These are phyloP conservation scores for Willowsia nigromaculata DNA, from an alignment of 2,888 invertebrate species.

Conservation along the genomic window DNA sequence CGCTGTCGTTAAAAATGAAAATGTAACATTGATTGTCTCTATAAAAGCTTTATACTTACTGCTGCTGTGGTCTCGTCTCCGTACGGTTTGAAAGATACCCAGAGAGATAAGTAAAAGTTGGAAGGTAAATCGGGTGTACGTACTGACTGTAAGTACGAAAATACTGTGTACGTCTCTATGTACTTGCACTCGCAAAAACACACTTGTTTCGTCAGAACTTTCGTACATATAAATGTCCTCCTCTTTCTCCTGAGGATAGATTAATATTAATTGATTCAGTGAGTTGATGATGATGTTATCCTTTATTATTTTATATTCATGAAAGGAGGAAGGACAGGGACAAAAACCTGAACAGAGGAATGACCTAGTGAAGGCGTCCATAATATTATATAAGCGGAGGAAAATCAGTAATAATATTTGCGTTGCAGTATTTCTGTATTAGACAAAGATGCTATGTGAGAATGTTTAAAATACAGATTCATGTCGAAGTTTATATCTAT, in stretches of 20 bases:
- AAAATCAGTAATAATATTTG: no score
- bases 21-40: conserved; percentile 33
- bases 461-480: no score
- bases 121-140: neutral
- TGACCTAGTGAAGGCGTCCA: conserved; percentile 52
- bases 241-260: neutral
- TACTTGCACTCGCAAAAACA: neutral
- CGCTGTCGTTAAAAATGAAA: conserved; percentile 5
- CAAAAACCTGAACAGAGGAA: conserved; percentile 13
- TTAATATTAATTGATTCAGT: conserved; percentile 47
- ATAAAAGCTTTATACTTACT: neutral
- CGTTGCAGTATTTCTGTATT: no score
- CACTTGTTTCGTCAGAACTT: neutral
- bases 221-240: neutral
- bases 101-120: conserved; percentile 30
- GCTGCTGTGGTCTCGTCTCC: neutral
- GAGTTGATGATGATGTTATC: conserved; percentile 1
- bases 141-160: neutral
- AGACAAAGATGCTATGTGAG: no score
- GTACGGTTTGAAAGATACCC: conserved; percentile 5
- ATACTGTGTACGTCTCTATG: neutral
- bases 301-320: conserved; percentile 26
- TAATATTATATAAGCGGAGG: neutral
- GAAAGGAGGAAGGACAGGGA: conserved; percentile 3
- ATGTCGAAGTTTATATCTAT: no score